Conservation (phyloP, 2,797 vertebrate genomes). For the Eutrigla gurnardus region DNA sequence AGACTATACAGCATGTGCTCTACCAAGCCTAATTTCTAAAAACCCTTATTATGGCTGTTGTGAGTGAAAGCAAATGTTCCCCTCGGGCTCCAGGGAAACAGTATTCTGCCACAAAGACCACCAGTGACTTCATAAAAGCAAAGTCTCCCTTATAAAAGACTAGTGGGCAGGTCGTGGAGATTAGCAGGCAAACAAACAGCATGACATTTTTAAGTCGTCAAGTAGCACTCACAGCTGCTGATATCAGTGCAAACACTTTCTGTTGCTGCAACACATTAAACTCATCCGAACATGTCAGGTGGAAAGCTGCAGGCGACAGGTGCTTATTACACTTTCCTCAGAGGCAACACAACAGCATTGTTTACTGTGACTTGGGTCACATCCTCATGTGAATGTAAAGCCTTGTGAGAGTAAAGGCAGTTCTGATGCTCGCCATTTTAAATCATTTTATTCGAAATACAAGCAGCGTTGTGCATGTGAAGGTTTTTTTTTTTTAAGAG, state of each 20-base stretch:
- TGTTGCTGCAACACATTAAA: neutral
- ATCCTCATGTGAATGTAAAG: too few relatives aligned
- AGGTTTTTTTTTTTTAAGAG: too few relatives aligned
- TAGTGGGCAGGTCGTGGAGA: neutral
- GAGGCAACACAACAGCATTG: neutral
- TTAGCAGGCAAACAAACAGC: conserved; percentile 3
- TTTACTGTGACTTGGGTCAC: too few relatives aligned
- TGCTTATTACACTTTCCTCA: neutral
- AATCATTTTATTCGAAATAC: neutral
- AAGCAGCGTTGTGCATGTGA: neutral
- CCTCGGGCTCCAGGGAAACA: conserved; percentile 10
- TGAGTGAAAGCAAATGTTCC: conserved; percentile 4
- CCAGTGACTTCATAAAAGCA: conserved; percentile 13
- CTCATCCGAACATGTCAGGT: neutral
- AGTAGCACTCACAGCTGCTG: neutral
- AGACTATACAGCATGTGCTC: too few relatives aligned
- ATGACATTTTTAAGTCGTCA: neutral
- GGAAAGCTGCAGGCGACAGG: neutral
- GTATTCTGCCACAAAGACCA: conserved; percentile 10
- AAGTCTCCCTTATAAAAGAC: neutral
- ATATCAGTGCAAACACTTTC: neutral
- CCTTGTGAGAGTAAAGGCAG: too few relatives aligned
- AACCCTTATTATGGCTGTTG: neutral
- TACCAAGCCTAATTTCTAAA: neutral
- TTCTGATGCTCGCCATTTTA: too few relatives aligned